A percentile compares a stretch with the other conserved stretches of the same genome.
phyloP scores from a whole-genome alignment of 2,888 invertebrate genomes.

The Clostera curtula region DNA sequence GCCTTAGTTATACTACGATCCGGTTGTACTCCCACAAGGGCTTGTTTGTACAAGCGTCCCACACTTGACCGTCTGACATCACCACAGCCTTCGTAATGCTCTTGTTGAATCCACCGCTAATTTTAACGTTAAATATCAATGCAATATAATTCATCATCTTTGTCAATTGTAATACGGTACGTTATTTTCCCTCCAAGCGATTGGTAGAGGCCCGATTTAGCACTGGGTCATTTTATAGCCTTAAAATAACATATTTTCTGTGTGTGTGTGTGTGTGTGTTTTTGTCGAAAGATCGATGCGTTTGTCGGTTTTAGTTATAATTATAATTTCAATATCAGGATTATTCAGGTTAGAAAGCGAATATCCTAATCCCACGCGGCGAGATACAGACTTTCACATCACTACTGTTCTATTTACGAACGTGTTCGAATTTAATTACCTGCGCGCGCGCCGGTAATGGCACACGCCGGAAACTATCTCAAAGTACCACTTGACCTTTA shows the following conservation, averaged over 20 bases:
- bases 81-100: conserved; percentile 19
- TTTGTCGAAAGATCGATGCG: no score
- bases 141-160: conserved; percentile 13
- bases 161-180: conserved; percentile 4
- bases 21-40: conserved; percentile 5
- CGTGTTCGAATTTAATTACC: conserved; percentile 1
- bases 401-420: background rate
- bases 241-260: no score
- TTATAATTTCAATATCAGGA: no score
- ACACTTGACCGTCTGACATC: conserved; percentile 25
- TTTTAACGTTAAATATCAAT: conserved; percentile 12
- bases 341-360: conserved; percentile 1
- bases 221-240: no score
- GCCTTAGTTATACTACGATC: conserved; percentile 1
- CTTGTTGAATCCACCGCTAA: conserved; percentile 17
- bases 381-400: background rate
- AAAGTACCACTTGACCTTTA: no score
- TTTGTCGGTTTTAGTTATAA: no score
- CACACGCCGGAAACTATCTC: no score
- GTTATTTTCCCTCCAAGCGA: no score
- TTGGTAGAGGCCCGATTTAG: no score
- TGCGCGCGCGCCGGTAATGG: background rate
- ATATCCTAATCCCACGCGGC: background rate
- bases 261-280: no score
- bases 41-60: conserved; percentile 18